These are phyloP conservation scores for Orius laevigatus DNA, from an alignment of 1,140 invertebrate genomes.

Conservation along the genomic window DNA sequence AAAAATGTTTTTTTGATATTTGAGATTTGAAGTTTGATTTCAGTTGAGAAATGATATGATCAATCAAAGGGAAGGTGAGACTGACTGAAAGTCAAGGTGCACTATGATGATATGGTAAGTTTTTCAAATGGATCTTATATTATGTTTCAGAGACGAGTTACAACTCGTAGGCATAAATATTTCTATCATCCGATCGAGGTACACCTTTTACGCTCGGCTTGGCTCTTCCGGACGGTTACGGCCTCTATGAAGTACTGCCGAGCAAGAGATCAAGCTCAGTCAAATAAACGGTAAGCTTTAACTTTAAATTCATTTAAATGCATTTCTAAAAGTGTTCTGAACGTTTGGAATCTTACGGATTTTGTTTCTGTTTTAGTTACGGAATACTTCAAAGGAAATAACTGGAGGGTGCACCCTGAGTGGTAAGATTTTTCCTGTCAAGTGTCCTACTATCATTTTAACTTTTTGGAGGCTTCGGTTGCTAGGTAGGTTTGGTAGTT, in stretches of 20 bases:
- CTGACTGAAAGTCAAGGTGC: slow-evolving; percentile 66
- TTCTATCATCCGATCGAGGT: slow-evolving; percentile 75
- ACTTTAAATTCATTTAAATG: not conserved
- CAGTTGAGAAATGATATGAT: slow-evolving; percentile 84
- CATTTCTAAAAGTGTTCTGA: slow-evolving; percentile 8
- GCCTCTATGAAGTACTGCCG: slow-evolving; percentile 67
- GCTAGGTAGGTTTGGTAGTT: no score
- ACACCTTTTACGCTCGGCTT: slow-evolving; percentile 83
- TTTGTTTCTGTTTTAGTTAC: slow-evolving; percentile 35
- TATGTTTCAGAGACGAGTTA: slow-evolving; percentile 47
- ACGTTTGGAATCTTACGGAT: not conserved
- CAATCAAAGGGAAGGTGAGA: slow-evolving; percentile 71
- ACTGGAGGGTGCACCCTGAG: slow-evolving; percentile 85
- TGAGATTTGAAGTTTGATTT: slow-evolving; percentile 21
- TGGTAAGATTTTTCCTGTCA: slow-evolving; percentile 54
- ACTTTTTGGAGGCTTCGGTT: no score
- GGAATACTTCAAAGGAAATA: slow-evolving; percentile 67
- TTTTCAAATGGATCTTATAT: slow-evolving; percentile 9
- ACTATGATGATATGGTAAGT: slow-evolving; percentile 77
- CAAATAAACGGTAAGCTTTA: slow-evolving; percentile 48
- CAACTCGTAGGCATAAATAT: slow-evolving; percentile 55
- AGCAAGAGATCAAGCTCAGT: slow-evolving; percentile 70
- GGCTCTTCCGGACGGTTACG: slow-evolving; percentile 75
- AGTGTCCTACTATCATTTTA: no score
- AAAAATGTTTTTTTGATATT: slow-evolving; percentile 5